Evolutionary conservation across 1,140 invertebrate species (phyloP).

Genomic region (Batillaria attramentaria): DNA sequence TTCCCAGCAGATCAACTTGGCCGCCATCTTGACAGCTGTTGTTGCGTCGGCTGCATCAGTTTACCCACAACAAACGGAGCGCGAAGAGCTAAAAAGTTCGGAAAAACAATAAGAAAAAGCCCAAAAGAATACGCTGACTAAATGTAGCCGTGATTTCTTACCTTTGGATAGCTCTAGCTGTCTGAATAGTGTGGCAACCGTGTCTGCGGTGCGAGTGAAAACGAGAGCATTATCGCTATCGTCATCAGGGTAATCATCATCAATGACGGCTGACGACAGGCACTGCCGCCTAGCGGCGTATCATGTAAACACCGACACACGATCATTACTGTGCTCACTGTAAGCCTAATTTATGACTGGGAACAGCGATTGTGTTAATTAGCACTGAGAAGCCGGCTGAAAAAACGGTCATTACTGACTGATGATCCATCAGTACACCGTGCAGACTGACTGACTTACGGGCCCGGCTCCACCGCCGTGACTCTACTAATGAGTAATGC

Average conservation of each 20-base stretch:
- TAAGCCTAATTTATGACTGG: too few species aligned
- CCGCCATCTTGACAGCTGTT: too few species aligned
- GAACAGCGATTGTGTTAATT: not conserved
- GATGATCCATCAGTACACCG: not conserved
- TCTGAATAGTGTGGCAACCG: not conserved
- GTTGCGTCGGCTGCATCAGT: not conserved
- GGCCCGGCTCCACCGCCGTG: not conserved
- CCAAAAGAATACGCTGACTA: not conserved
- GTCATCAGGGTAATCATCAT: not conserved
- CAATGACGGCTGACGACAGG: not conserved
- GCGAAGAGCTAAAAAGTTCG: not conserved
- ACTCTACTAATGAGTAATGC: too few species aligned
- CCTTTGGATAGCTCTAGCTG: not conserved
- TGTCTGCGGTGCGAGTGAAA: not conserved
- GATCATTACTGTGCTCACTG: too few species aligned
- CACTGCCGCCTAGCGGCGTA: not conserved
- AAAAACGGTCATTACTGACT: not conserved
- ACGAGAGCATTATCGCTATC: not conserved
- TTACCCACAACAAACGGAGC: not conserved
- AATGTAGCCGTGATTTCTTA: not conserved
- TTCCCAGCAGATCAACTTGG: too few species aligned
- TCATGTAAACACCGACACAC: too few species aligned
- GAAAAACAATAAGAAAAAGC: not conserved
- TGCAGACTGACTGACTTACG: not conserved
- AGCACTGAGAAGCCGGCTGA: not conserved